phyloP scores from a whole-genome alignment of 2,888 invertebrate species.

The Brenthis hecate region DNA sequence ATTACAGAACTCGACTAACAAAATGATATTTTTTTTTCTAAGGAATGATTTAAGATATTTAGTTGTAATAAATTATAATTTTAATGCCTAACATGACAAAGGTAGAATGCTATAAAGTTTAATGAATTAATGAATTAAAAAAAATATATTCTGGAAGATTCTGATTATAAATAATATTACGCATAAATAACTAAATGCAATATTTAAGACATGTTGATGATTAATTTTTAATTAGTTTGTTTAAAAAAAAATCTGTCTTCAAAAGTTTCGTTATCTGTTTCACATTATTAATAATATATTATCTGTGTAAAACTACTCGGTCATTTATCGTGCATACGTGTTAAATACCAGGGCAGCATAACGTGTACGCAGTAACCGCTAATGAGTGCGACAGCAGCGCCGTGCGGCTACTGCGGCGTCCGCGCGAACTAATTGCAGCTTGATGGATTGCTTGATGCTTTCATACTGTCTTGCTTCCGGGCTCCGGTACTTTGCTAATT shows the following conservation, averaged over 20 bases:
- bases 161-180: no score
- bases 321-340: conserved; percentile 34
- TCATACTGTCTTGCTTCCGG: conserved; percentile 31
- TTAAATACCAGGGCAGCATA: conserved; percentile 57
- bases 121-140: no score
- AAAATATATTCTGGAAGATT: no score
- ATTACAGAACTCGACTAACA: no score
- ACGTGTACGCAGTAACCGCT: conserved; percentile 62
- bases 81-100: no score
- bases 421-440: conserved; percentile 71
- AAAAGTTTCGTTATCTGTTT: conserved; percentile 8
- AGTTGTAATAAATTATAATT: no score
- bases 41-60: no score
- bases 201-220: no score
- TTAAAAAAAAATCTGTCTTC: not conserved
- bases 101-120: no score
- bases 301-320: conserved; percentile 36
- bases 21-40: no score
- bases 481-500: conserved; percentile 36
- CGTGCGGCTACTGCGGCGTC: conserved; percentile 65
- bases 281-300: conserved; percentile 7
- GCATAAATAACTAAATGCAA: no score
- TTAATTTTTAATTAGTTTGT: no score
- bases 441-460: conserved; percentile 67
- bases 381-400: conserved; percentile 77